Percentiles rank a stretch among this genome's conserved stretches.
Evolutionary conservation across 2,113 vertebrate genomes (phyloP).

Genomic region (Osmerus mordax): DNA sequence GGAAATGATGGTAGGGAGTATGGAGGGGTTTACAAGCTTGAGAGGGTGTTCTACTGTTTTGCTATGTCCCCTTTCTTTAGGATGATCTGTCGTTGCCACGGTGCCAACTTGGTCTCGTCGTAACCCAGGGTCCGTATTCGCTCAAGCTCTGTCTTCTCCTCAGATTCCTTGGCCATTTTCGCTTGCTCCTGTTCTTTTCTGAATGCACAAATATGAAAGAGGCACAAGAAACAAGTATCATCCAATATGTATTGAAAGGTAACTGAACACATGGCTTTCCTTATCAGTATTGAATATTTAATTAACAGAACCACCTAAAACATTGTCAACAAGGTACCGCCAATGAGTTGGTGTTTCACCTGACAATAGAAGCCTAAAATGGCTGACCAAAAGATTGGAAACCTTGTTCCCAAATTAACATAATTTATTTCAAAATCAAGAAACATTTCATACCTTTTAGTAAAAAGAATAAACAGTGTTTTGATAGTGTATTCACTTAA

Average conservation of each 20-base stretch:
- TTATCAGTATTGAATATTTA: no score
- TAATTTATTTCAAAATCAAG: no score
- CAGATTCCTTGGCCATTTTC: constrained; percentile 79
- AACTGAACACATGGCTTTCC: no score
- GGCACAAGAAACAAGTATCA: neutral
- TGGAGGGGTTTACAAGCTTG: neutral
- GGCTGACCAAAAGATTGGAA: no score
- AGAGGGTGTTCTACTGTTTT: constrained; percentile 75
- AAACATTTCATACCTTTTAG: no score
- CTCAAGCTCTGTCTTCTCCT: constrained; percentile 87
- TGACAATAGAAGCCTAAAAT: no score
- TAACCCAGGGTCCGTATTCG: constrained; percentile 91
- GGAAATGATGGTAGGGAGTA: neutral
- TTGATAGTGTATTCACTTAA: no score
- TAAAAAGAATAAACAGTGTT: neutral
- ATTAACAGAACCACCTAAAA: no score
- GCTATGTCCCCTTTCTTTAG: constrained; percentile 94
- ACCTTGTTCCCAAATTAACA: no score
- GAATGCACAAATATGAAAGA: constrained; percentile 19
- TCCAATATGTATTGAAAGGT: no score
- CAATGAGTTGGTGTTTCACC: no score
- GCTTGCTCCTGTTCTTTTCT: constrained; percentile 85
- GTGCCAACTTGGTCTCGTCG: constrained; percentile 92
- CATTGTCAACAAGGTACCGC: no score
- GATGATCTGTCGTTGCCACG: constrained; percentile 96